Evolutionary conservation across 2,113 vertebrate genomes (phyloP).

Genomic region (Zonotrichia leucophrys): DNA sequence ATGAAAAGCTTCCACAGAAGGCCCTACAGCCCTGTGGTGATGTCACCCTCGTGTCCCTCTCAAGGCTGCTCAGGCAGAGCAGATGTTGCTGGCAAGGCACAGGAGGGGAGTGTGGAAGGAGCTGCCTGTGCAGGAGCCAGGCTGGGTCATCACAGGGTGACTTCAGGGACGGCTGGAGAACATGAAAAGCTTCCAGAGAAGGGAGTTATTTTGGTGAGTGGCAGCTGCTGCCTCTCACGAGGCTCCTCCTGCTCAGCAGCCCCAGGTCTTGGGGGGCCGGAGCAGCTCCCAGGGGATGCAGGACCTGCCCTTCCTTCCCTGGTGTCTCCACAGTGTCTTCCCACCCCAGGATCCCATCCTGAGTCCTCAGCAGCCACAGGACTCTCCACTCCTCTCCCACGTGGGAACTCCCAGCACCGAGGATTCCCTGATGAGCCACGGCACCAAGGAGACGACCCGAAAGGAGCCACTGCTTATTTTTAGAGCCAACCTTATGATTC

Average conservation of each 20-base stretch:
- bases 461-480: constrained; percentile 51
- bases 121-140: too few species aligned
- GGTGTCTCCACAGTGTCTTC: fast-evolving
- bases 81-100: too few species aligned
- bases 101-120: too few species aligned
- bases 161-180: background rate
- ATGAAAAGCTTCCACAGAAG: background rate
- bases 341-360: background rate
- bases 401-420: background rate
- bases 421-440: constrained; percentile 21
- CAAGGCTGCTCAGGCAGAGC: too few species aligned
- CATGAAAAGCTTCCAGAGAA: background rate
- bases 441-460: background rate
- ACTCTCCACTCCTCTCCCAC: background rate
- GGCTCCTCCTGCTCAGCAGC: background rate
- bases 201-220: constrained; percentile 11
- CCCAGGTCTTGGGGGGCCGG: background rate
- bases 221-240: background rate
- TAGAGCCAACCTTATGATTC: constrained; percentile 51
- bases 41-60: too few species aligned
- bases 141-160: too few species aligned
- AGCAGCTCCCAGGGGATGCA: background rate
- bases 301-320: background rate
- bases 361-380: background rate
- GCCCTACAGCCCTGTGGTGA: background rate